Evolutionary conservation across 1,140 invertebrate genomes (phyloP).

Genomic region (Nomia melanderi): DNA sequence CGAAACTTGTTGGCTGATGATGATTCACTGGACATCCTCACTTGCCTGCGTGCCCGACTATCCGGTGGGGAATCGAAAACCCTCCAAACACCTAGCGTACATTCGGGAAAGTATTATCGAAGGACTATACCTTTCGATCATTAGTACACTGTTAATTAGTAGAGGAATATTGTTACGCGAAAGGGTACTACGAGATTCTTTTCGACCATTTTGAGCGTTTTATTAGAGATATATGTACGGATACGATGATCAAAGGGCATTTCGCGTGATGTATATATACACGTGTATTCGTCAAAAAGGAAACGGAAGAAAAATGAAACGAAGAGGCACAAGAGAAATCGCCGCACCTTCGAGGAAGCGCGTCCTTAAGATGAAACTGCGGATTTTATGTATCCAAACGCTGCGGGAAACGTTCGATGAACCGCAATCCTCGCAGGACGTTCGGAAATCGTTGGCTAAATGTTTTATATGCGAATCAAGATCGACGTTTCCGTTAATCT

Average conservation of each 20-base stretch:
- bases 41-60: constrained; percentile 8
- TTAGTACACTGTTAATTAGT: constrained; percentile 34
- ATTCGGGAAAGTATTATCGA: constrained; percentile 33
- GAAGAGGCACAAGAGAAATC: no score
- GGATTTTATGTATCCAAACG: no score
- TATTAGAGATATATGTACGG: constrained; percentile 32
- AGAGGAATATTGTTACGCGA: constrained; percentile 38
- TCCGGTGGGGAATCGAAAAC: constrained; percentile 21
- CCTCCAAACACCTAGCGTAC: constrained; percentile 42
- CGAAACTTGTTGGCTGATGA: no score
- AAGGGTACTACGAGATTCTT: constrained; percentile 37
- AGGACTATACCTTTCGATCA: constrained; percentile 18
- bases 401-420: no score
- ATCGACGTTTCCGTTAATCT: no score
- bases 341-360: constrained; percentile 37
- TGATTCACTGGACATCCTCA: no score
- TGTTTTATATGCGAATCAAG: no score
- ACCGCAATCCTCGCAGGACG: no score
- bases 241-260: constrained; percentile 10
- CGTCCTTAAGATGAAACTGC: constrained; percentile 30
- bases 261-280: constrained; percentile 23
- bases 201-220: constrained; percentile 52
- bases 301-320: not conserved
- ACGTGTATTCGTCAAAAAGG: not conserved
- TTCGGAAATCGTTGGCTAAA: no score